Conservation (phyloP, 2,888 invertebrate species). For the Asteroscopus sphinx region DNA sequence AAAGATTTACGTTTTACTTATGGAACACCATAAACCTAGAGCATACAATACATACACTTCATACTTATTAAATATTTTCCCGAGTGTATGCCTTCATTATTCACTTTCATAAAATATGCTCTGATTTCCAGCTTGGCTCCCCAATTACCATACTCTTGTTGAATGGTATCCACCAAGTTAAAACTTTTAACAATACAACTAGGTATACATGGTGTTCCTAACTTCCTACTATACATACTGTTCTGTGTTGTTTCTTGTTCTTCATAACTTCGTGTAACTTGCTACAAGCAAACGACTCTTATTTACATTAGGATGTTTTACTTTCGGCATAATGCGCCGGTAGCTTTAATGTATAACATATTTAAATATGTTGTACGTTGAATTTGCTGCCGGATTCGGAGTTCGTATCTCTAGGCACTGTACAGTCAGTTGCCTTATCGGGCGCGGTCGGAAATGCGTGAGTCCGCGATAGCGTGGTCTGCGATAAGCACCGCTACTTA, state of each 20-base stretch:
- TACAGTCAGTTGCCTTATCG: conserved; percentile 80
- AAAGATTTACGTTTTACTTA: conserved; percentile 11
- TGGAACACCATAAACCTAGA: too few species aligned
- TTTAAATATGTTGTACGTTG: conserved; percentile 31
- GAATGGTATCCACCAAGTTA: conserved; percentile 39
- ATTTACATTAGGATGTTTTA: neutral
- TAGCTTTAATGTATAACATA: neutral
- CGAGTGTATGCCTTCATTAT: too few species aligned
- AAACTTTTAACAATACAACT: conserved; percentile 6
- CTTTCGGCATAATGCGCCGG: neutral
- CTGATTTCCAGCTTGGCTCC: too few species aligned
- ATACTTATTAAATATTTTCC: too few species aligned
- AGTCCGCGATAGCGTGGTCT: conserved; percentile 86
- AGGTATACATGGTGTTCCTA: conserved; percentile 1
- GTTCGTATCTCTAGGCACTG: conserved; percentile 71
- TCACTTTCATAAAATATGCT: too few species aligned
- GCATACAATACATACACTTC: too few species aligned
- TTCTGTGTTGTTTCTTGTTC: conserved; percentile 2
- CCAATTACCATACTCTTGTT: conserved; percentile 12
- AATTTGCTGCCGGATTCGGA: conserved; percentile 60
- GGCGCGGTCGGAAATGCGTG: conserved; percentile 90
- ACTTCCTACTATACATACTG: too few species aligned
- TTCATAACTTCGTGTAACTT: neutral
- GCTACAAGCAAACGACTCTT: neutral
- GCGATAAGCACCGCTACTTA: conserved; percentile 89